Base-by-base conservation (phyloP, 2,113 vertebrate species). In the Trogon surrucura region DNA sequence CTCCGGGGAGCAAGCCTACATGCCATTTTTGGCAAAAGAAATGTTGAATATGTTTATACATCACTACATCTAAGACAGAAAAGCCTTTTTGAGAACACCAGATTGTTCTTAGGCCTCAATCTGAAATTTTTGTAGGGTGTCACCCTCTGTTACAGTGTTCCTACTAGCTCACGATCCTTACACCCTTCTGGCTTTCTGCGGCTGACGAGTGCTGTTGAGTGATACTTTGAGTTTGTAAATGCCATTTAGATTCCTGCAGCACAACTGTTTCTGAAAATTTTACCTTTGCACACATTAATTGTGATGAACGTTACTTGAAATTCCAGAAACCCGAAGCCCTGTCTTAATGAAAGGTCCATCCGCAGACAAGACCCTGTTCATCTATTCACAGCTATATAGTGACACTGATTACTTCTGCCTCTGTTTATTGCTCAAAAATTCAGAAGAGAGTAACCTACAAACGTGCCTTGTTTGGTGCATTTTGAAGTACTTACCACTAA, bases 391-490 rank as follows among this genome's bases (percentile, higher is more conserved):
- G 3, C 16, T 38, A 10, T 56, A 34, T 17, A 32, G 19, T 19
- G 21, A 16, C 50, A 16, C 12, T 16, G 6, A 15, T 7, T 36
- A 50, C 6, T 85, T 83, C 36, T 86, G 26, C 7, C 38, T 47
- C 26, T 91, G 48, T 7, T 56, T 22, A 18, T 10, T 36, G 18
- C 38, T 69, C 34, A 83, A 12, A 54, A 57, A 41, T 15, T 61
- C n/a, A 80, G 32, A 69, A 77, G 3, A 22, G 32, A 34, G 11
- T 41, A 30, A 54, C 15, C 41, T 30, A 23, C 1, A 85, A 44
- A 29, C 29, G 26, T 0, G 1, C 7, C 10, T 69, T 50, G 2
- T 60, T 83, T 19, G 12, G 11, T 71, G 26, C 9, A 32, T 78
- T 84, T 83, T 57, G 27, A 71, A 71, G 13, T 13, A 36, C 4